phyloP scores from a whole-genome alignment of 1,140 invertebrate genomes.

The Temnothorax curvispinosus region DNA sequence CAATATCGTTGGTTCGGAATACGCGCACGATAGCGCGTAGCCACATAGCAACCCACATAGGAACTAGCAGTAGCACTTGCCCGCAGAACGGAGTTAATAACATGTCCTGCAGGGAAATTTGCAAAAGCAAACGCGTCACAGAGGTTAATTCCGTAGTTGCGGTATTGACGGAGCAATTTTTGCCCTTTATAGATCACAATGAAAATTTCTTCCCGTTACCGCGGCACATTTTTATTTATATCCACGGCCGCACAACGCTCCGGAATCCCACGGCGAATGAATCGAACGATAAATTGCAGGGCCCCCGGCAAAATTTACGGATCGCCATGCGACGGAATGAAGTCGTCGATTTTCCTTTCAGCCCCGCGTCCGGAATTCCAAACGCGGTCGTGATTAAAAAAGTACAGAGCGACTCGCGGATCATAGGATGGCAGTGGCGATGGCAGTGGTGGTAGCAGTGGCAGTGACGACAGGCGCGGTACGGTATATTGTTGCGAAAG shows the following conservation, averaged over 20 bases:
- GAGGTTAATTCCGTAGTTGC: conserved; percentile 19
- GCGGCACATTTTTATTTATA: conserved; percentile 49
- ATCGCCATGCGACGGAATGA: conserved; percentile 21
- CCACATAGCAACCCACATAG: not conserved
- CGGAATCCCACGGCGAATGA: conserved; percentile 41
- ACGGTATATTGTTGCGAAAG: not conserved
- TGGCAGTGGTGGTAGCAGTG: not conserved
- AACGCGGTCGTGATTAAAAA: conserved; percentile 46
- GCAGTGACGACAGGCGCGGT: not conserved
- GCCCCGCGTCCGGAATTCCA: conserved; percentile 11
- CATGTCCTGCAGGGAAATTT: conserved; percentile 7
- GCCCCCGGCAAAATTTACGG: conserved; percentile 37
- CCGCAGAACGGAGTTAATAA: conserved; percentile 31
- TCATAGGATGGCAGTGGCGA: not conserved
- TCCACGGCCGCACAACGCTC: not conserved
- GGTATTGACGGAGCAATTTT: conserved; percentile 31
- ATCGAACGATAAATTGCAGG: conserved; percentile 54
- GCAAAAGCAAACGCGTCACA: not conserved
- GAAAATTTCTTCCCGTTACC: conserved; percentile 41
- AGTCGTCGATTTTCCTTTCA: conserved; percentile 52
- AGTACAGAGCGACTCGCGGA: conserved; percentile 22
- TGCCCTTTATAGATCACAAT: conserved; percentile 14
- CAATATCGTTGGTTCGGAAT: not conserved
- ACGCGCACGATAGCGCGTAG: no score
- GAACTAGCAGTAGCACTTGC: not conserved